Conservation (phyloP, 2,888 invertebrate species). For the Caenorhabditis sp. region DNA sequence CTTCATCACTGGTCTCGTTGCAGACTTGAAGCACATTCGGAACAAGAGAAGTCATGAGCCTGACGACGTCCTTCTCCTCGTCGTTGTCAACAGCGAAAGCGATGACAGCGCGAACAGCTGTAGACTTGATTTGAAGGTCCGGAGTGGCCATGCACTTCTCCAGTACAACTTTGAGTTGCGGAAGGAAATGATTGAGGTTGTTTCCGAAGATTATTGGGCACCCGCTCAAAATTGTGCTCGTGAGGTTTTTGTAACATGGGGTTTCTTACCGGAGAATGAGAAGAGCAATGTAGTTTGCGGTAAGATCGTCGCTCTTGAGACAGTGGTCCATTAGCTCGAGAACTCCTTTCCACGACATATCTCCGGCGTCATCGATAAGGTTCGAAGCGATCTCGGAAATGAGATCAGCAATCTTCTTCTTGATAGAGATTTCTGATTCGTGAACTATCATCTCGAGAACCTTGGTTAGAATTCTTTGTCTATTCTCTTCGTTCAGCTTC, state of each 20-base stretch:
- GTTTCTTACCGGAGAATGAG: constrained; percentile 89
- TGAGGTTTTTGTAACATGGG: background rate
- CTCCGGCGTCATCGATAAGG: constrained; percentile 52
- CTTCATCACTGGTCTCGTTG: constrained; percentile 89
- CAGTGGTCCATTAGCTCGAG: constrained; percentile 93
- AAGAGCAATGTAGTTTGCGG: constrained; percentile 92
- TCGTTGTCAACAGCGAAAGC: constrained; percentile 92
- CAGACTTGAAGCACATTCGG: constrained; percentile 86
- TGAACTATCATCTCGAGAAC: constrained; percentile 54
- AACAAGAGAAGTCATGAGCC: constrained; percentile 84
- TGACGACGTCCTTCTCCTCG: constrained; percentile 90
- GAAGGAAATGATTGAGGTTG: constrained; percentile 91
- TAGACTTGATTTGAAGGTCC: constrained; percentile 80
- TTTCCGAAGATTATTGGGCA: constrained; percentile 98
- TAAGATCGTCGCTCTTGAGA: constrained; percentile 88
- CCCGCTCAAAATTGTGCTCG: constrained; percentile 82
- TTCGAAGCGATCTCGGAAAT: constrained; percentile 60
- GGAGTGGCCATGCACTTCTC: constrained; percentile 56
- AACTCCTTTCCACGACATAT: constrained; percentile 80
- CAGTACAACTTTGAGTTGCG: constrained; percentile 88
- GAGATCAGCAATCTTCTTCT: constrained; percentile 60
- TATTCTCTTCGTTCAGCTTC: constrained; percentile 88
- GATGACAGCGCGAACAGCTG: constrained; percentile 82
- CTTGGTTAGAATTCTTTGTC: constrained; percentile 80
- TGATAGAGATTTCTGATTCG: constrained; percentile 44